Evolutionary conservation across 2,797 vertebrate genomes (phyloP).

Genomic region (Centropyge bicolor): DNA sequence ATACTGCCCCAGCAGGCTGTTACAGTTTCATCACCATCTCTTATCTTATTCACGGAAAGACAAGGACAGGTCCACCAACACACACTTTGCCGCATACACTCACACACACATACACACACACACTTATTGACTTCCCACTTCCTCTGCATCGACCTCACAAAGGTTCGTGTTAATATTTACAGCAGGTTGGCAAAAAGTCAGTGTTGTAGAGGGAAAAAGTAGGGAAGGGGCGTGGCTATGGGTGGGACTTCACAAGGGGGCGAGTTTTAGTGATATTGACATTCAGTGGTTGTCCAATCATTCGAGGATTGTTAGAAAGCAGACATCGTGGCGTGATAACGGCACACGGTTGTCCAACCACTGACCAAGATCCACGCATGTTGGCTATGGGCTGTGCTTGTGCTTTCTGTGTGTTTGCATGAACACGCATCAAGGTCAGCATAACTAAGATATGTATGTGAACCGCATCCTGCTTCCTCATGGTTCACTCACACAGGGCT

Average conservation of each 20-base stretch:
- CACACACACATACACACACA: conserved; percentile 9
- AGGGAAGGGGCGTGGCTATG: neutral
- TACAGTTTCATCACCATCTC: conserved; percentile 19
- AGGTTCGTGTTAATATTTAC: conserved; percentile 65
- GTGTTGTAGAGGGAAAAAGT: conserved; percentile 26
- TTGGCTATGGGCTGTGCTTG: conserved; percentile 22
- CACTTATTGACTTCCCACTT: conserved; percentile 28
- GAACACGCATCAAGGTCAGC: conserved; percentile 36
- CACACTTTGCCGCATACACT: conserved; percentile 10
- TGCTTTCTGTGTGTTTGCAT: conserved; percentile 11
- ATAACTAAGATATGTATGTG: neutral
- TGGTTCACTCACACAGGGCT: neutral
- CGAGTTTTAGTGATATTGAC: conserved; percentile 27
- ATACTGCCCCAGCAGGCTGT: neutral
- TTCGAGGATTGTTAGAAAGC: conserved; percentile 40
- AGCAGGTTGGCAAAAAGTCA: conserved; percentile 41
- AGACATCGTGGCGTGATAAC: conserved; percentile 67
- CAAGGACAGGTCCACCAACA: conserved; percentile 30
- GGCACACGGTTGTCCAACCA: conserved; percentile 45
- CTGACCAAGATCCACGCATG: conserved; percentile 29
- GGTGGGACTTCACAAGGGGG: conserved; percentile 9
- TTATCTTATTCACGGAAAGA: conserved; percentile 35
- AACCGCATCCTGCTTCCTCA: conserved; percentile 24
- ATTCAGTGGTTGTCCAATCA: conserved; percentile 66
- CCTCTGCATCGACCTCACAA: conserved; percentile 31